phyloP scores from a whole-genome alignment of 2,888 invertebrate genomes.

The Drosophila heteroneura region DNA sequence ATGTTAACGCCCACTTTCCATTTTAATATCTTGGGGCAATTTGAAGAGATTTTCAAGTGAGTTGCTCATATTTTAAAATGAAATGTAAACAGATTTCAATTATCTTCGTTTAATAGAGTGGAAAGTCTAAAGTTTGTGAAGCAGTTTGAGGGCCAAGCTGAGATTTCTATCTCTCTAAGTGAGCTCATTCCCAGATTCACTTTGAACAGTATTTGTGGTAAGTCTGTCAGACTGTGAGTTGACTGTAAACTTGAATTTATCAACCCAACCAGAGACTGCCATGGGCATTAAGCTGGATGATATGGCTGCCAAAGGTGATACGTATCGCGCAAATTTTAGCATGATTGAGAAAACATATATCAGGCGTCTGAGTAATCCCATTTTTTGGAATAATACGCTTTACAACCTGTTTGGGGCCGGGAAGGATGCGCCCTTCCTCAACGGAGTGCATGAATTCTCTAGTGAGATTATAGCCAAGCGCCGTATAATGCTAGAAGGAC shows the following conservation, averaged over 20 bases:
- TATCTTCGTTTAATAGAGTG: slow-evolving; percentile 44
- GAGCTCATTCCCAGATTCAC: slow-evolving; percentile 79
- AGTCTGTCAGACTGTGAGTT: slow-evolving; percentile 1
- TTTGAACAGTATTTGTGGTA: slow-evolving; percentile 79
- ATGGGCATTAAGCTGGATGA: slow-evolving; percentile 79
- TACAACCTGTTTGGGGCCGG: slow-evolving; percentile 60
- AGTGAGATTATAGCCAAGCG: slow-evolving; percentile 80
- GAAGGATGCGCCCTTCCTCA: slow-evolving; percentile 47
- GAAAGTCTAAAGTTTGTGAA: slow-evolving; percentile 78
- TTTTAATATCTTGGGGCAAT: slow-evolving; percentile 80
- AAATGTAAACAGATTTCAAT: background rate
- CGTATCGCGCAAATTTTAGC: slow-evolving; percentile 69
- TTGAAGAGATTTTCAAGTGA: slow-evolving; percentile 80
- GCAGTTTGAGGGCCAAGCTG: slow-evolving; percentile 48
- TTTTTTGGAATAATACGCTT: slow-evolving; percentile 50
- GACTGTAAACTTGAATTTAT: background rate
- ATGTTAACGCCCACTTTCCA: slow-evolving; percentile 82
- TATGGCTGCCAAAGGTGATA: slow-evolving; percentile 71
- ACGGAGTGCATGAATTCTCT: slow-evolving; percentile 75
- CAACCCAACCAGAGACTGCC: slow-evolving; percentile 72
- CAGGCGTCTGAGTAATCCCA: slow-evolving; percentile 70
- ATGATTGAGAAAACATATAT: slow-evolving; percentile 73
- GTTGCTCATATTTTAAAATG: background rate
- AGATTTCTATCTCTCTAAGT: slow-evolving; percentile 58
- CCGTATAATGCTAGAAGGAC: slow-evolving; percentile 55